Conservation (phyloP, 1,140 invertebrate species). For the Drosophila ercepeae region DNA sequence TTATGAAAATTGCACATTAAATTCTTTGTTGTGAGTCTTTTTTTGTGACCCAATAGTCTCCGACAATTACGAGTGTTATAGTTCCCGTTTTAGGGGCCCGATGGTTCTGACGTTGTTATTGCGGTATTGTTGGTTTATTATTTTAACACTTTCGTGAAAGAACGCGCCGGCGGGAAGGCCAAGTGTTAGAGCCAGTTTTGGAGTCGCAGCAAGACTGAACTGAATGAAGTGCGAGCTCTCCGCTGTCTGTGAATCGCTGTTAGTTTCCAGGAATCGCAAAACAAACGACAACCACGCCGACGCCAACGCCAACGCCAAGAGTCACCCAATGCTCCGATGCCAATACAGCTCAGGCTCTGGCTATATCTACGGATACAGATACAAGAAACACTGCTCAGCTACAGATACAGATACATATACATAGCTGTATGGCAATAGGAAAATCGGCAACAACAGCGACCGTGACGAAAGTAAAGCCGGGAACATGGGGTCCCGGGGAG, state of each 20-base stretch:
- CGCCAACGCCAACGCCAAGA: slow-evolving; percentile 47
- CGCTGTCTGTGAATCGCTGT: slow-evolving; percentile 83
- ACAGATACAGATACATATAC: slow-evolving; percentile 3
- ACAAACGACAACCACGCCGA: slow-evolving; percentile 6
- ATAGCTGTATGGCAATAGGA: slow-evolving; percentile 31
- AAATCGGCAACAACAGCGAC: slow-evolving; percentile 60
- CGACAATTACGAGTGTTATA: slow-evolving; percentile 48
- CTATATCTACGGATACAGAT: background rate
- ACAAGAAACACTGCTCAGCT: background rate
- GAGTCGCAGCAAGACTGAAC: slow-evolving; percentile 67
- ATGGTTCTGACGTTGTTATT: slow-evolving; percentile 14
- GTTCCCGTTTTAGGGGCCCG: slow-evolving; percentile 25
- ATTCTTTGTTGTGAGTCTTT: slow-evolving; percentile 11
- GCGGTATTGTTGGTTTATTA: slow-evolving; percentile 68
- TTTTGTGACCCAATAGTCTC: slow-evolving; percentile 38
- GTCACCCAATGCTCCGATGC: slow-evolving; percentile 43
- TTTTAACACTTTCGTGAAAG: slow-evolving; percentile 75
- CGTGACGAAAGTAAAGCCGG: slow-evolving; percentile 60
- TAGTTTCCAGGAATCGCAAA: slow-evolving; percentile 82
- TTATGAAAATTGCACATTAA: slow-evolving; percentile 61
- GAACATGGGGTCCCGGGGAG: slow-evolving; percentile 2
- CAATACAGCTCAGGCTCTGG: slow-evolving; percentile 14
- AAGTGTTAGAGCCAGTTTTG: slow-evolving; percentile 39
- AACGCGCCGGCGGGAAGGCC: slow-evolving; percentile 54
- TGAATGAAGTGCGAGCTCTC: slow-evolving; percentile 83